Percentiles rank a stretch among this genome's conserved stretches.
These are phyloP conservation scores for Characodon lateralis DNA, from an alignment of 2,797 vertebrate genomes.

Conservation along the genomic window DNA sequence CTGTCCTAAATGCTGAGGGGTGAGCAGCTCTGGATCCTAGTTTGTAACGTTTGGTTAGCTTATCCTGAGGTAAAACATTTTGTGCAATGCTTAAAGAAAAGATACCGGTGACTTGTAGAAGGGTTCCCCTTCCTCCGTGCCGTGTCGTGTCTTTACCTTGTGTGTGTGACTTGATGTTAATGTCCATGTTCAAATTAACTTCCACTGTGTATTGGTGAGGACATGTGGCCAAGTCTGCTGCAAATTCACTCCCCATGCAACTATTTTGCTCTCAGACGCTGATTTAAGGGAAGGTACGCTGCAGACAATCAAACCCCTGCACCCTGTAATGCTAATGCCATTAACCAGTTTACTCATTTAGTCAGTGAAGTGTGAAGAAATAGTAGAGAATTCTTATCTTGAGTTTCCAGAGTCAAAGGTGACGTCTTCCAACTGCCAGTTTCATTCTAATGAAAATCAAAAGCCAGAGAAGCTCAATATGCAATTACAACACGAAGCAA, in stretches of 20 bases:
- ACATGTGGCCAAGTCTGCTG: conserved; percentile 48
- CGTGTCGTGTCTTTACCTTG: conserved; percentile 35
- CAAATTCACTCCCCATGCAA: conserved; percentile 45
- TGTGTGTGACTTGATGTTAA: conserved; percentile 16
- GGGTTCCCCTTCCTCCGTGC: conserved; percentile 34
- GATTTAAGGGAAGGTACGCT: conserved; percentile 15
- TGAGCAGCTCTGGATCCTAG: conserved; percentile 46
- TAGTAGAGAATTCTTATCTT: conserved; percentile 14
- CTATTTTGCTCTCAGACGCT: conserved; percentile 24
- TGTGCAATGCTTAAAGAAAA: conserved; percentile 69
- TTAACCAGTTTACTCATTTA: conserved; percentile 8
- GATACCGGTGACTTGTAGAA: conserved; percentile 32
- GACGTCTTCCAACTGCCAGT: conserved; percentile 20
- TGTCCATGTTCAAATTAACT: conserved; percentile 19
- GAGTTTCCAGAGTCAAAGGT: conserved; percentile 22
- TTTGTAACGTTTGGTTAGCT: conserved; percentile 61
- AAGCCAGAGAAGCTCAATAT: conserved; percentile 9
- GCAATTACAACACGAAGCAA: conserved; percentile 7
- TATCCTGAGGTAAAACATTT: conserved; percentile 76
- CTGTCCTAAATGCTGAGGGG: conserved; percentile 52
- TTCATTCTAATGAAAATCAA: conserved; percentile 16
- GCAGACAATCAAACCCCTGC: conserved; percentile 9
- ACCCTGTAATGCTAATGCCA: not conserved
- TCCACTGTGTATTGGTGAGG: conserved; percentile 42
- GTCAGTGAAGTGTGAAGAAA: conserved; percentile 21